Percentiles rank a stretch among this genome's conserved stretches.
Evolutionary conservation across 1,140 invertebrate species (phyloP).

Genomic region (Chionoecetes opilio): DNA sequence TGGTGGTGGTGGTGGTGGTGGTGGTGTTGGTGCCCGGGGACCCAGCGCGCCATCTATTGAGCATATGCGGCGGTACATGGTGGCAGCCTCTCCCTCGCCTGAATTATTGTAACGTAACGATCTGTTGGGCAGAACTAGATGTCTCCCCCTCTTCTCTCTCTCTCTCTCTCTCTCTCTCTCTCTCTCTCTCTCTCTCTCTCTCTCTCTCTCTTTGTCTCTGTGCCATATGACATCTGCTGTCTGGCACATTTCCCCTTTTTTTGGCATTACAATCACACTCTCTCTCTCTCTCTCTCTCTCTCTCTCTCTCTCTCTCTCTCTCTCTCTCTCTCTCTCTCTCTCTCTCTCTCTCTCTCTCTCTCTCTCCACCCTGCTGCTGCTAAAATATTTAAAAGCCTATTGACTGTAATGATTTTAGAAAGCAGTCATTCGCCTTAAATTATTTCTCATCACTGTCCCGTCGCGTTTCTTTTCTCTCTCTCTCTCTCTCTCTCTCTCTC

Average conservation of each 20-base stretch:
- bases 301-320: too few relatives aligned
- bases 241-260: too few relatives aligned
- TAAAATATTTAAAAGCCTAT: not conserved
- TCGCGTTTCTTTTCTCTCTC: not conserved
- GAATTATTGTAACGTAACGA: constrained; percentile 30
- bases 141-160: not conserved
- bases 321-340: too few relatives aligned
- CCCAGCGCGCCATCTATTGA: not conserved
- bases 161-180: constrained; percentile 27
- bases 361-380: not conserved
- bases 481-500: not conserved
- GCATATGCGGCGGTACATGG: constrained; percentile 24
- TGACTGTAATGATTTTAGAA: constrained; percentile 30
- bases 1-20: not conserved
- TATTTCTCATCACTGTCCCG: not conserved
- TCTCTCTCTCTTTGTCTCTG: not conserved
- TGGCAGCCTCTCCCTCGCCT: constrained; percentile 1
- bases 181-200: constrained; percentile 3
- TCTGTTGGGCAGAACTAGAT: constrained; percentile 8
- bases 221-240: too few relatives aligned
- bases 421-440: not conserved
- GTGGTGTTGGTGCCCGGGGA: not conserved
- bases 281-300: too few relatives aligned
- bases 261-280: too few relatives aligned
- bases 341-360: not conserved